A percentile compares a stretch with the other conserved stretches of the same genome.
Evolutionary conservation across 2,797 vertebrate species (phyloP).

Genomic region (Esox lucius): DNA sequence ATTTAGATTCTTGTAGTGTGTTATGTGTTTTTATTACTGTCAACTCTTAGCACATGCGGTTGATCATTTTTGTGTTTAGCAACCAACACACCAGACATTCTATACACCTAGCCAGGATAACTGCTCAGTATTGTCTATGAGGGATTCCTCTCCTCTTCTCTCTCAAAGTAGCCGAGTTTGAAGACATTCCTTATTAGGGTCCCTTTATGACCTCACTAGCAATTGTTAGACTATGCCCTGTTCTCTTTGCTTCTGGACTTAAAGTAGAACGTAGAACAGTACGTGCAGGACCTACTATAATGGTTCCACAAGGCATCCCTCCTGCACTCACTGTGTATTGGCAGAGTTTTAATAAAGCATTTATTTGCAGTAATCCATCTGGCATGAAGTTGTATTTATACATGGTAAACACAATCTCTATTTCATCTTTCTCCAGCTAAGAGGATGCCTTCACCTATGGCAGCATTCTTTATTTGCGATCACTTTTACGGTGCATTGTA

Average conservation of each 20-base stretch:
- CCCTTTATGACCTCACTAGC: neutral
- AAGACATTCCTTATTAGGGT: neutral
- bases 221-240: neutral
- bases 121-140: neutral
- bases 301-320: neutral
- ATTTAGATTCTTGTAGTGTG: neutral
- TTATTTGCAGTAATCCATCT: neutral
- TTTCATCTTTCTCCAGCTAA: slow-evolving; percentile 1
- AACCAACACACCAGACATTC: too few relatives aligned
- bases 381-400: neutral
- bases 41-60: neutral
- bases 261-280: neutral
- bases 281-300: neutral
- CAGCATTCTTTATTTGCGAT: slow-evolving; percentile 18
- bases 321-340: neutral
- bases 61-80: neutral
- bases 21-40: neutral
- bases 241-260: neutral
- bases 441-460: slow-evolving; percentile 1
- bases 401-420: neutral
- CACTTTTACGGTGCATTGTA: slow-evolving; percentile 6
- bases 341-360: neutral
- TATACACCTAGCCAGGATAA: neutral
- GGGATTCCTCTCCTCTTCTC: neutral
- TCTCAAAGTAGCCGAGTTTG: neutral